Evolutionary conservation across 2,888 invertebrate genomes (phyloP), one percentile per base, ranked within the genome.

Genomic region (Drosophila flavopinicola): DNA sequence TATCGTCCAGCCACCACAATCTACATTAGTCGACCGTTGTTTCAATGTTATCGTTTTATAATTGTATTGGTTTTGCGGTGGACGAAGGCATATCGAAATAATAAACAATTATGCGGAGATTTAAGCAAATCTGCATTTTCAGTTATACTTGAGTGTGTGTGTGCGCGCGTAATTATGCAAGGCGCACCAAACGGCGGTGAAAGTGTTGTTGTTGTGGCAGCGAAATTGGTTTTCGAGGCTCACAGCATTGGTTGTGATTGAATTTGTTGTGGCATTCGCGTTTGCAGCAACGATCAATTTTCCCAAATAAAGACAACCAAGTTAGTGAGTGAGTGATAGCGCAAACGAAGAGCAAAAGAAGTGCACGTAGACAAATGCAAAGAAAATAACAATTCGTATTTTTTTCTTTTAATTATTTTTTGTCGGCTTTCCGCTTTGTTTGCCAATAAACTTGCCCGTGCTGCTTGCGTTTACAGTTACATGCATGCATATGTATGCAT

Each of bases 221-320:
- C 60, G 33, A 66, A 58, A 63, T 59, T 66, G 51, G 64, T 60
- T 65, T 74, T 79, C 59, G 56, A 70, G 41, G 61, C 63, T 53
- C 51, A 27, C 73, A 65, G 42, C 58, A 41, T 47, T 65, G 30
- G 59, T 59, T 59, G 68, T 58, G 66, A 39, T 63, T 58, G 51
- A 56, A 56, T 65, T 74, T 78, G 80, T 77, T 70, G 57, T 79
- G 77, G 77, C 58, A 77, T 69, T 76, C 56, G 59, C 59, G 47
- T 37, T 37, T 41, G 41, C 74, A 58, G 69, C 69, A 73, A 56
- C 77, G 77, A 77, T 79, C 66, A 79, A 77, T 77, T 66, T 56
- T 51, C 54, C 56, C 66, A 64, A 74, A 67, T 66, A 78, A 54
- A 76, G 63, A 56, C 66, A 63, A 58, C 54, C 41, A 39, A 61